Percentiles rank a stretch among this genome's conserved stretches.
Evolutionary conservation across 2,888 invertebrate genomes (phyloP).

Genomic region (Psococerastis gibbosa): DNA sequence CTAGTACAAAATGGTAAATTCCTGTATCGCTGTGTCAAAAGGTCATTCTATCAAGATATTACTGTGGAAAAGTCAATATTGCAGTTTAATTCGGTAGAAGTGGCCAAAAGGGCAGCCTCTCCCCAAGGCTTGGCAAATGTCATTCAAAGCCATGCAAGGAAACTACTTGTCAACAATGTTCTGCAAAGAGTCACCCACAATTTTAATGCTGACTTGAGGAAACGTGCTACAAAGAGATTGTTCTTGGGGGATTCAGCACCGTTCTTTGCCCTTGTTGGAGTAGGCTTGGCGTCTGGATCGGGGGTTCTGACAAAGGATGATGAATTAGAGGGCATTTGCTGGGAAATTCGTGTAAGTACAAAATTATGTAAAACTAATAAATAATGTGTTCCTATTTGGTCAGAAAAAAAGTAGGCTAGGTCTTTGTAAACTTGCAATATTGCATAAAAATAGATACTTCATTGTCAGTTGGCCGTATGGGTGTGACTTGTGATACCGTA

Average conservation of each 20-base stretch:
- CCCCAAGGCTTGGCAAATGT: conserved; percentile 20
- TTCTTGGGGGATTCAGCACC: conserved; percentile 50
- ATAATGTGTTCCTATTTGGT: too few relatives aligned
- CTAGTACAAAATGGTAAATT: conserved; percentile 40
- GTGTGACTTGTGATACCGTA: too few relatives aligned
- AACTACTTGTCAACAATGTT: conserved; percentile 47
- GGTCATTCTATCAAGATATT: conserved; percentile 15
- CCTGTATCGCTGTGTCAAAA: conserved; percentile 28
- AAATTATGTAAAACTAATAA: too few relatives aligned
- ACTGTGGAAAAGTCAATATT: conserved; percentile 18
- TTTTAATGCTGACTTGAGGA: conserved; percentile 39
- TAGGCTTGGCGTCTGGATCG: conserved; percentile 50
- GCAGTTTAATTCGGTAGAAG: conserved; percentile 17
- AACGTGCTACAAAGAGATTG: conserved; percentile 39
- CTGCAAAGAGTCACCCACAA: conserved; percentile 46
- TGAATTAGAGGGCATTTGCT: conserved; percentile 56
- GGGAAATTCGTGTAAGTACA: conserved; percentile 47
- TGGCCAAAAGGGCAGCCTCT: conserved; percentile 18
- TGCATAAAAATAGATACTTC: too few relatives aligned
- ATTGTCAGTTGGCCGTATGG: too few relatives aligned
- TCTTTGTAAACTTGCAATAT: too few relatives aligned
- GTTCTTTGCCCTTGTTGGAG: conserved; percentile 53
- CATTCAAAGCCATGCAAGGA: conserved; percentile 33
- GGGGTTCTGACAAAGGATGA: conserved; percentile 57
- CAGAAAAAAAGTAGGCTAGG: too few relatives aligned